A percentile compares a stretch with the other conserved stretches of the same genome.
Conservation (phyloP, 2,888 invertebrate species). For the Hydroisotoma schaefferi region DNA sequence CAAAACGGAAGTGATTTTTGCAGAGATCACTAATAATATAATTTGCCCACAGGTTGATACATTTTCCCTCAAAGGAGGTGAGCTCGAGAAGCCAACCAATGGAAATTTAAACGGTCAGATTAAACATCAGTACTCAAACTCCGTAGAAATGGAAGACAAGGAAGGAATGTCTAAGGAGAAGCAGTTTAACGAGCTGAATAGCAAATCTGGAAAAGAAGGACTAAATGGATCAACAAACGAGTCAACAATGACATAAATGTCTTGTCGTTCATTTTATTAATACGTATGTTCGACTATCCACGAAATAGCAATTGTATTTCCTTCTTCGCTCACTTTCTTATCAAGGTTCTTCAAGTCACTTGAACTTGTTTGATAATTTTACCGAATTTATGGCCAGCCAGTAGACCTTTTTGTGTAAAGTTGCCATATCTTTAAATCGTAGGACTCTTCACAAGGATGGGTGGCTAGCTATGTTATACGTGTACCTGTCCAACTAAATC, state of each 20-base stretch:
- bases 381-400: no score
- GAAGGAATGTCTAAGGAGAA: constrained; percentile 20
- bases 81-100: constrained; percentile 43
- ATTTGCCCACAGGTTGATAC: constrained; percentile 30
- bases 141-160: constrained; percentile 47
- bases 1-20: neutral
- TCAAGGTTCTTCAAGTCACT: no score
- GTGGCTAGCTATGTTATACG: no score
- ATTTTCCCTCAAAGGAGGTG: constrained; percentile 42
- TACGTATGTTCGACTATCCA: neutral
- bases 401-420: neutral
- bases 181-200: constrained; percentile 42
- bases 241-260: constrained; percentile 31
- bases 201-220: constrained; percentile 20
- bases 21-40: neutral
- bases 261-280: neutral
- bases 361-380: no score
- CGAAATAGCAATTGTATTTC: neutral
- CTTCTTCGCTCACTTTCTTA: neutral
- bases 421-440: no score
- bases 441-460: no score
- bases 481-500: no score
- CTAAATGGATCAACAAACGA: constrained; percentile 35
- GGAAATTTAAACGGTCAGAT: constrained; percentile 39
- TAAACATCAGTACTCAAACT: constrained; percentile 41